These are phyloP conservation scores for Leptocoma aspasia DNA, from an alignment of 2,113 vertebrate species.

Conservation along the genomic window DNA sequence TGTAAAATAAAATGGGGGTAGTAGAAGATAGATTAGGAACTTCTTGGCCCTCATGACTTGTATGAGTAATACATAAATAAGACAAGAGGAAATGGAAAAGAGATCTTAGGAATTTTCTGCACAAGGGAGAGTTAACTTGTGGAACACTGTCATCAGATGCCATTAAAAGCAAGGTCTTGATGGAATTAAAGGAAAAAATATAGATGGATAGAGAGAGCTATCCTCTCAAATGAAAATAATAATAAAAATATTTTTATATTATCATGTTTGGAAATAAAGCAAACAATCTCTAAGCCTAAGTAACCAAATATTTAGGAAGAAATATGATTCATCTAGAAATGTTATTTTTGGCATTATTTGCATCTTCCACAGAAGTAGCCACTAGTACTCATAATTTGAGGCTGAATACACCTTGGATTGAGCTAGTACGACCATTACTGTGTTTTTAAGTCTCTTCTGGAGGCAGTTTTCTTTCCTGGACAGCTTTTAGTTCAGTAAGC, in stretches of 20 bases:
- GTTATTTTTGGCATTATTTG: neutral
- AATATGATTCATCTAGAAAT: neutral
- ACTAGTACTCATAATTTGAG: neutral
- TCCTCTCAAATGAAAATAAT: neutral
- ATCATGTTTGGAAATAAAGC: neutral
- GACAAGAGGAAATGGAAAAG: slow-evolving; percentile 68
- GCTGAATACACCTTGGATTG: neutral
- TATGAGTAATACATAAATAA: slow-evolving; percentile 58
- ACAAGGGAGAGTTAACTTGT: neutral
- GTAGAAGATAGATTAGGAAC: slow-evolving; percentile 4
- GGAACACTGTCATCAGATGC: neutral
- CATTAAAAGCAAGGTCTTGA: neutral
- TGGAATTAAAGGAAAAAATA: neutral
- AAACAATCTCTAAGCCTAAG: neutral
- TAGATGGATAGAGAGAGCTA: neutral
- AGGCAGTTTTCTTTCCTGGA: neutral
- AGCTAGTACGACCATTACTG: neutral
- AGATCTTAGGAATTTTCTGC: slow-evolving; percentile 50
- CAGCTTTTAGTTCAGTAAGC: neutral
- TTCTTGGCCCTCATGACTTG: slow-evolving; percentile 52
- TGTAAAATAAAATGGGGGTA: neutral
- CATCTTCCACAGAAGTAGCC: neutral
- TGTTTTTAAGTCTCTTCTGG: neutral
- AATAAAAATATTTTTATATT: neutral
- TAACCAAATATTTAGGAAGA: neutral